Conservation (phyloP, 2,888 invertebrate species). For the Tortricodes alternella region DNA sequence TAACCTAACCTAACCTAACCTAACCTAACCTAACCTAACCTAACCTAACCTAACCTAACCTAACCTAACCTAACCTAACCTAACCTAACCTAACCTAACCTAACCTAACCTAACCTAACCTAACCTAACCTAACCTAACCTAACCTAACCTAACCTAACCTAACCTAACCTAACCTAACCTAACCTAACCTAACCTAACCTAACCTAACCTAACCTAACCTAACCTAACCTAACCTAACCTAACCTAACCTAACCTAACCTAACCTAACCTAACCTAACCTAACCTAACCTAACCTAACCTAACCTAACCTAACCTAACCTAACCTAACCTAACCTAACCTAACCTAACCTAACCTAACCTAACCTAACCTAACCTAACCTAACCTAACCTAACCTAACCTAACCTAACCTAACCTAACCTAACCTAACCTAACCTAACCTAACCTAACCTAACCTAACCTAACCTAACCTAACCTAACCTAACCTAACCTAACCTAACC, state of each 20-base stretch:
- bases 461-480: slow-evolving; percentile 10
- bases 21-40: slow-evolving; percentile 36
- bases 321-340: slow-evolving; percentile 32
- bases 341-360: slow-evolving; percentile 33
- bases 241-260: slow-evolving; percentile 35
- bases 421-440: slow-evolving; percentile 17
- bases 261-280: slow-evolving; percentile 33
- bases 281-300: slow-evolving; percentile 32
- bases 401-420: slow-evolving; percentile 31
- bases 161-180: slow-evolving; percentile 7
- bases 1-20: slow-evolving; percentile 35
- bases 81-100: slow-evolving; percentile 37
- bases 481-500: slow-evolving; percentile 34
- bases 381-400: slow-evolving; percentile 28
- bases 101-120: slow-evolving; percentile 34
- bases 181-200: slow-evolving; percentile 20
- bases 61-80: slow-evolving; percentile 34
- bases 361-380: slow-evolving; percentile 35
- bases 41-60: slow-evolving; percentile 38
- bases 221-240: slow-evolving; percentile 20
- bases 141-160: slow-evolving; percentile 35
- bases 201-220: slow-evolving; percentile 39
- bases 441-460: slow-evolving; percentile 22
- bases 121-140: slow-evolving; percentile 34
- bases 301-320: slow-evolving; percentile 33